Evolutionary conservation across 2,113 vertebrate genomes (phyloP).

Genomic region (Thomomys bottae): DNA sequence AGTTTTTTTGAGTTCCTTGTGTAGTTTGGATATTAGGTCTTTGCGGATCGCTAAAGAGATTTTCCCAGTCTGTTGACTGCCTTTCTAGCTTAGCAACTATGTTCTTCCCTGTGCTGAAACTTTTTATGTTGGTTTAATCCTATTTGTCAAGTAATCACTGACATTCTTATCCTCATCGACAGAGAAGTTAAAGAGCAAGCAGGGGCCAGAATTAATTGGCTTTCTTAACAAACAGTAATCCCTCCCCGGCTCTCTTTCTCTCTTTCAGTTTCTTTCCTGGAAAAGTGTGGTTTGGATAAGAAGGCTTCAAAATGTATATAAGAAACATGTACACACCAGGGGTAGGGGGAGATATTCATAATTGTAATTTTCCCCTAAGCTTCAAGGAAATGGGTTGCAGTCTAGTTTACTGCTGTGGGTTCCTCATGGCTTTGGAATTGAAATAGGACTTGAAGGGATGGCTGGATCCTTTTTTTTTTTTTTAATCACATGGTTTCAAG

Average conservation of each 20-base stretch:
- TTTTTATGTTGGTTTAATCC: no score
- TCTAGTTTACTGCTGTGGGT: not conserved
- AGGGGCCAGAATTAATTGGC: constrained; percentile 59
- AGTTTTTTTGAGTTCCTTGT: no score
- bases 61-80: no score
- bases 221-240: not conserved
- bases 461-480: not conserved
- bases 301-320: not conserved
- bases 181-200: constrained; percentile 34
- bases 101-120: no score
- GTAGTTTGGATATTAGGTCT: no score
- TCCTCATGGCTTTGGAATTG: not conserved
- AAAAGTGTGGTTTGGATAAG: constrained; percentile 21
- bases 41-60: no score
- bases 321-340: not conserved
- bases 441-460: not conserved
- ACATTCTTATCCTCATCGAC: constrained; percentile 8
- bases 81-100: no score
- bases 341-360: not conserved
- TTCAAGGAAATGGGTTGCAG: not conserved
- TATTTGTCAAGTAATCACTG: not conserved
- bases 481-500: not conserved
- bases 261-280: constrained; percentile 16
- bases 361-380: not conserved
- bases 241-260: not conserved